These are phyloP conservation scores for Vandiemenella viatica DNA, from an alignment of 2,888 invertebrate species.

Conservation along the genomic window DNA sequence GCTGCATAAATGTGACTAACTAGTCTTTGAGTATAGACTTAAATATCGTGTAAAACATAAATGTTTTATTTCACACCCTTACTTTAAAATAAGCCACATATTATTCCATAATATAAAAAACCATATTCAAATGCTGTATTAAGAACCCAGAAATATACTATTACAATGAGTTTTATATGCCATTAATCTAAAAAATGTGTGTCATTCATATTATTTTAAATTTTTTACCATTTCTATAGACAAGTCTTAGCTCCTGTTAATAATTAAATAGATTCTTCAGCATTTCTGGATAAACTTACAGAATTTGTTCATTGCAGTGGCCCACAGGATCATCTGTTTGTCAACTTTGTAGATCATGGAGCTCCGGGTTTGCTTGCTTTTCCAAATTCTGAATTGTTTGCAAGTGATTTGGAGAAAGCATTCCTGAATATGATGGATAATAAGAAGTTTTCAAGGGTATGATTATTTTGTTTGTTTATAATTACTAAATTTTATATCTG, in stretches of 20 bases:
- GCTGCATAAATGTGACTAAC: too few relatives aligned
- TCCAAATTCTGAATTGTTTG: constrained; percentile 28
- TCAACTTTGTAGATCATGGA: constrained; percentile 46
- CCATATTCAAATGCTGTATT: too few relatives aligned
- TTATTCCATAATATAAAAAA: too few relatives aligned
- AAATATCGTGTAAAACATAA: too few relatives aligned
- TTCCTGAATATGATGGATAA: constrained; percentile 29
- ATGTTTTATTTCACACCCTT: too few relatives aligned
- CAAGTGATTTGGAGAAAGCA: constrained; percentile 20
- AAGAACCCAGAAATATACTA: too few relatives aligned
- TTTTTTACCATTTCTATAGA: background rate
- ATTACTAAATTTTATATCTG: background rate
- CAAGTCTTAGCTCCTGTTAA: background rate
- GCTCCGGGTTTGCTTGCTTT: constrained; percentile 37
- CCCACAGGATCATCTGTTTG: constrained; percentile 39
- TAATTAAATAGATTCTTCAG: background rate
- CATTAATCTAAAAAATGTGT: too few relatives aligned
- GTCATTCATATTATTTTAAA: background rate
- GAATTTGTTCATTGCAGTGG: constrained; percentile 28
- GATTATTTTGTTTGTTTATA: background rate
- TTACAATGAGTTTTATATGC: too few relatives aligned
- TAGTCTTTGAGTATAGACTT: too few relatives aligned
- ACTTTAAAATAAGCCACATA: too few relatives aligned
- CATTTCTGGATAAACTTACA: background rate
- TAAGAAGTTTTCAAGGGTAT: constrained; percentile 31